These are phyloP conservation scores for Toxostoma redivivum DNA, from an alignment of 2,113 vertebrate species.

Conservation along the genomic window DNA sequence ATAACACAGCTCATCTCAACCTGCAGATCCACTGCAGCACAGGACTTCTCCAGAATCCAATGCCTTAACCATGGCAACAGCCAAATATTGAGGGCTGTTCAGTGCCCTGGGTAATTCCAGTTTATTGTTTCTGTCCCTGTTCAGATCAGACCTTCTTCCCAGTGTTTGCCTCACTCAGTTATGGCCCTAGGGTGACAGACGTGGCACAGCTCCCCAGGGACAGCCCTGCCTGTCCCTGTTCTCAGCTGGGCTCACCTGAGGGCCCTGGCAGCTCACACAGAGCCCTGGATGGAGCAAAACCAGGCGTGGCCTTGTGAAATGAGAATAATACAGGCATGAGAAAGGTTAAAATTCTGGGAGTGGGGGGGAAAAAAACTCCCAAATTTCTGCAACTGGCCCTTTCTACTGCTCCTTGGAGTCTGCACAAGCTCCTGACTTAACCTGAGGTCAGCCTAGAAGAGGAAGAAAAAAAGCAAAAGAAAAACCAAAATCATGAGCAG, in stretches of 20 bases:
- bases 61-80: constrained; percentile 10
- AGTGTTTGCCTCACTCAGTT: background rate
- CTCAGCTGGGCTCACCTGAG: background rate
- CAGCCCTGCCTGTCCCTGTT: background rate
- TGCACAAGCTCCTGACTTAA: background rate
- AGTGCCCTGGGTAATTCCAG: background rate
- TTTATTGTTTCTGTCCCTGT: background rate
- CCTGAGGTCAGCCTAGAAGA: background rate
- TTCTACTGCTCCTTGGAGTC: background rate
- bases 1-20: background rate
- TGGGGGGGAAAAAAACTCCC: rapidly evolving
- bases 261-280: background rate
- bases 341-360: background rate
- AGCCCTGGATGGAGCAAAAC: background rate
- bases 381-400: background rate
- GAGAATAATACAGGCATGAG: background rate
- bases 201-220: background rate
- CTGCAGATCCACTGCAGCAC: background rate
- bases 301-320: background rate
- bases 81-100: background rate
- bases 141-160: background rate
- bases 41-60: background rate
- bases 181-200: background rate
- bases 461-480: background rate
- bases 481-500: background rate